Percentiles rank a stretch among this genome's conserved stretches.
phyloP scores from a whole-genome alignment of 1,140 invertebrate species.

The Teleopsis dalmanni region DNA sequence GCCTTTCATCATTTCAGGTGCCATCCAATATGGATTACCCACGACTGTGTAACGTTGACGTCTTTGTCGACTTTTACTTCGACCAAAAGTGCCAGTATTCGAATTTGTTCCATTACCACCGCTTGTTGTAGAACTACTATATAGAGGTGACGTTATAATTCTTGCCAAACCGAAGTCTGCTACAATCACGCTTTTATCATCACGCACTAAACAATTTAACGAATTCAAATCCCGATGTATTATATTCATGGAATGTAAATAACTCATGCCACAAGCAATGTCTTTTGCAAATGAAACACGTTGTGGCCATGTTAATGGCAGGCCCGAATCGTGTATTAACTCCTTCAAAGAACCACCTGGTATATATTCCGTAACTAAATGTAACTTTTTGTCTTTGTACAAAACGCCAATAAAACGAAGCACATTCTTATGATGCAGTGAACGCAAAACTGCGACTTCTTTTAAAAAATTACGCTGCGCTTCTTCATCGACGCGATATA shows the following conservation, averaged over 20 bases:
- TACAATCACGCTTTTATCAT: conserved; percentile 84
- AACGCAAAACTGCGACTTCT: conserved; percentile 84
- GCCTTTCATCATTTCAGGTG: conserved; percentile 95
- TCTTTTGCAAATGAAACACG: conserved; percentile 81
- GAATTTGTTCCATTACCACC: neutral
- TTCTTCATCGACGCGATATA: conserved; percentile 88
- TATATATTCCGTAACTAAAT: conserved; percentile 88
- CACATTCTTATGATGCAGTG: conserved; percentile 82
- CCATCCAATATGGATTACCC: conserved; percentile 97
- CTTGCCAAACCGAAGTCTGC: conserved; percentile 91
- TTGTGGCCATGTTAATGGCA: conserved; percentile 69
- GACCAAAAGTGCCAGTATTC: conserved; percentile 34
- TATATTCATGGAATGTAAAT: conserved; percentile 88
- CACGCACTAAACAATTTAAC: conserved; percentile 89
- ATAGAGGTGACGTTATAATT: conserved; percentile 62
- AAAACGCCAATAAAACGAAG: conserved; percentile 87
- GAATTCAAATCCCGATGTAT: conserved; percentile 96
- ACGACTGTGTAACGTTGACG: conserved; percentile 60
- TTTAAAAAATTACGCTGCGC: conserved; percentile 90
- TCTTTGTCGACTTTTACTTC: conserved; percentile 45
- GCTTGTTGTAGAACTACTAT: neutral
- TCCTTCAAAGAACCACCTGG: conserved; percentile 82
- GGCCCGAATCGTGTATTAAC: conserved; percentile 54
- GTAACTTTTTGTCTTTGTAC: conserved; percentile 85
- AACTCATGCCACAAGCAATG: conserved; percentile 87